Percentiles rank a stretch among this genome's conserved stretches.
phyloP scores from a whole-genome alignment of 2,888 invertebrate species.

The Andrena trimmerana region DNA sequence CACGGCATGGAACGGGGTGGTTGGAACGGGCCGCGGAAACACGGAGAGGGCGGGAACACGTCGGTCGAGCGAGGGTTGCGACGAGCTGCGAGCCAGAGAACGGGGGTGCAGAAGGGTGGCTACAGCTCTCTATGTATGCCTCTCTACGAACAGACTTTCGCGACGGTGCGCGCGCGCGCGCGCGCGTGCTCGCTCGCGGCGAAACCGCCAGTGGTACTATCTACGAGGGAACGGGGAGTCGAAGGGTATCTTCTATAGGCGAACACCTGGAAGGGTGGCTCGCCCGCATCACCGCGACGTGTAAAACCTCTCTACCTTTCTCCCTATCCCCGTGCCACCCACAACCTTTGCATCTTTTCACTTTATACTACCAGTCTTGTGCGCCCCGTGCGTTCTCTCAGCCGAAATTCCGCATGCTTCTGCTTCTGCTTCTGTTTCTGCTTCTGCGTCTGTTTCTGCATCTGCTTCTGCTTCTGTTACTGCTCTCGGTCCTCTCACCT shows the following conservation, averaged over 20 bases:
- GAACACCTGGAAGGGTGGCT: conserved; percentile 71
- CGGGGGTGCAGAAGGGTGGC: conserved; percentile 64
- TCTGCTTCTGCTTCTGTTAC: neutral
- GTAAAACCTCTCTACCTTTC: conserved; percentile 60
- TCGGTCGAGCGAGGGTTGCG: conserved; percentile 73
- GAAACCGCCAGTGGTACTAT: conserved; percentile 63
- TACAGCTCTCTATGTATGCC: conserved; percentile 51
- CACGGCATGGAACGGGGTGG: conserved; percentile 83
- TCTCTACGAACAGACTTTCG: conserved; percentile 60
- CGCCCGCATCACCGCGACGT: conserved; percentile 67
- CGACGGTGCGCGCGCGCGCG: conserved; percentile 30
- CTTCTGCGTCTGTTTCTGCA: neutral
- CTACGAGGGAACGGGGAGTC: conserved; percentile 76
- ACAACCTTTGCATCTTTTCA: conserved; percentile 16
- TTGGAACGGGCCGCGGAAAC: conserved; percentile 84
- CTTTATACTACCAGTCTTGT: conserved; percentile 8
- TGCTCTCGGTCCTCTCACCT: neutral
- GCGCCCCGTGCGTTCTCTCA: neutral
- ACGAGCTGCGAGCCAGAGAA: conserved; percentile 60
- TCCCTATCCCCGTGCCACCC: conserved; percentile 9
- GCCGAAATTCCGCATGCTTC: neutral
- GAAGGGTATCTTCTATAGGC: conserved; percentile 81
- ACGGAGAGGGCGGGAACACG: conserved; percentile 84
- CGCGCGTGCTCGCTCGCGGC: conserved; percentile 35
- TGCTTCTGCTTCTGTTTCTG: neutral